Base-by-base conservation (phyloP, 2,113 vertebrate species). In the Xiphophorus hellerii region DNA sequence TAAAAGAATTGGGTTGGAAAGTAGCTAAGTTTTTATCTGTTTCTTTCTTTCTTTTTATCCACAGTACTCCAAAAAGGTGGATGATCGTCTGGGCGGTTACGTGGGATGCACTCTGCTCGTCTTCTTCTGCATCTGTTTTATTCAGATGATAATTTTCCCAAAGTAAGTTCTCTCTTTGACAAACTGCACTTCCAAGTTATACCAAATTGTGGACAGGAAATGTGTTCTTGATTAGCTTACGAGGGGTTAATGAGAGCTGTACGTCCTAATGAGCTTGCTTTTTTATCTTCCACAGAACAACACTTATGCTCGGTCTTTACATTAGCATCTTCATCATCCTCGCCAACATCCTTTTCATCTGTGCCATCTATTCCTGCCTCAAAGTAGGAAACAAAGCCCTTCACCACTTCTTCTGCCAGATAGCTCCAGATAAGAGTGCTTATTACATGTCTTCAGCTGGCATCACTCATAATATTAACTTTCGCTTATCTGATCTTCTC, bases 41-140 rank as follows among this genome's bases (percentile, higher is more conserved):
- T 67, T 66, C 44, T 76, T 39, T 27, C 39, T n/a, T 73, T 1
- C 65, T 71, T 66, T 62, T 77, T 25, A n/a, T n/a, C 88, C 83
- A 6, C 90, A 98, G 97, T 99, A 98, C 90, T 97, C 97, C 9
- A 96, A 96, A 90, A 97, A 98, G 89, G 95, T 98, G 33, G 97
- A 99, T 0, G 96, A 97, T 69, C 96, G 97, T 71, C 97, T 98
- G 0, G 96, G 96, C 51, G 95, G 96, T 83, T 98, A 97, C 0
- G 96, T 99, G 84, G 96, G 96, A 88, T 98, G 97, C 73, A 93
- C 95, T 14, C 91, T 97, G 71, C 84, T 97, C 0, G 97, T 98
- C 83, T 98, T 98, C 91, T 96, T 94, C 76, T 97, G 95, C 90
- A 96, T 98, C 89, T 96, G 94, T 88, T 95, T 94, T 83, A 96